Evolutionary conservation across 2,888 invertebrate genomes (phyloP), one percentile per base, ranked within the genome.

Genomic region (Tupiocoris notatus): DNA sequence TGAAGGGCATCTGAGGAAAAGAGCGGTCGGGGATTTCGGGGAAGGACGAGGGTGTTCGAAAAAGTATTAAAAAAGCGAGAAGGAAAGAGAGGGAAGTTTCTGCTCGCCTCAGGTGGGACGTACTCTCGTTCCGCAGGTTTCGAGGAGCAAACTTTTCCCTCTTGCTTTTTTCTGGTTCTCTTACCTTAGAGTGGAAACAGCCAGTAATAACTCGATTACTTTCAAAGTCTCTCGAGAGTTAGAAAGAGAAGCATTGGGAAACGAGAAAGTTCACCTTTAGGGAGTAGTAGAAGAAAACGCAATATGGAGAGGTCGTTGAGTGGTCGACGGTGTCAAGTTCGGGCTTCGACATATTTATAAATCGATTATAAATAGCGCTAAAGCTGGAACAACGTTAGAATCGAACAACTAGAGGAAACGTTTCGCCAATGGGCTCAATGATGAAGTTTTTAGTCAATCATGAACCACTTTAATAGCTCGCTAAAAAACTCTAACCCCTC

Each of bases 151-250:
- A 12, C 12, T 39, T 39, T 39, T 39, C 12, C 39, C 12, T 39
- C 39, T 12, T 3, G 39, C 3, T 39, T 39, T 39, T 39, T 39
- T 39, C 39, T 12, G 12, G 39, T 12, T 39, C 39, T 39, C 39
- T 39, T 39, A 39, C 39, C 39, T 3, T 3, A 39, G 39, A 57
- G 18, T 54, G 57, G 67, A 67, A 67, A 67, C 56, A 67, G 67
- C 57, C 21, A 67, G 67, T 67, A 67, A 67, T 67, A 67, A 67
- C 67, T 67, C 67, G 67, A 67, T 67, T 67, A 67, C 56, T 67
- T 67, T 54, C 22, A 17, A 67, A 67, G 67, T 67, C 67, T 56
- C 67, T 56, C 16, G 57, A 22, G 67, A 22, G 67, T 9, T 22
- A 67, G 67, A 39, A 39, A 39, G 39, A 39, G 39, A 39, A 39